Evolutionary conservation across 1,140 invertebrate genomes (phyloP), one percentile per base, ranked within the genome.

Genomic region (Pararge aegeria): DNA sequence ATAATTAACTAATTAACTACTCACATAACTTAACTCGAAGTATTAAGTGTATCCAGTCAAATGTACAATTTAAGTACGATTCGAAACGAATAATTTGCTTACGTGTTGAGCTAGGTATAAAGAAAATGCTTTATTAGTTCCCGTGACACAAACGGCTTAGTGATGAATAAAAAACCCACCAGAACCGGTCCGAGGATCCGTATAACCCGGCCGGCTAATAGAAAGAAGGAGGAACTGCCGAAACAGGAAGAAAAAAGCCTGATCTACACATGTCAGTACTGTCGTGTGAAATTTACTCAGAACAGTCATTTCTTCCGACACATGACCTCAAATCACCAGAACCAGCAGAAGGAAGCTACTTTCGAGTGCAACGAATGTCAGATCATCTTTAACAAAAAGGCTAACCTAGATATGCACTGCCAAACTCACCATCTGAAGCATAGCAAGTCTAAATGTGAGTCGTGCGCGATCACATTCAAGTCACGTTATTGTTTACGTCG

Each of bases 231-330:
- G 5, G 77, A 84, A 29, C 38, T 18, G 5, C 50, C 49, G 5
- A 68, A 62, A n/a, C 46, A 71, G 0, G 78, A 85, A 30, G 79
- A 82, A 0, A 63, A 68, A 10, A 78, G 75, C 20, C 80, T 66
- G 15, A 78, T 87, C 9, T 85, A 87, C 64, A 81, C 80, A n/a
- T 89, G 86, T 48, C 82, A 87, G 54, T 89, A 83, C 55, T 89
- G 87, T 61, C 70, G 78, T 0, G 42, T 80, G 13, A 89, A 84
- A 68, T 89, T 89, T 55, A 78, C 84, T 5, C 82, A 87, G 40
- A 89, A 89, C 59, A 84, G 76, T 40, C 82, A 87, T 12, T 87
- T 79, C 57, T 87, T 87, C 63, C 80, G 83, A 44, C 84, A 89
- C 62, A 87, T 89, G 83, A 80, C 74, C 2, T 71, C 84, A 0